A percentile compares a stretch with the other conserved stretches of the same genome.
phyloP scores from a whole-genome alignment of 2,113 vertebrate genomes.

The Prinia subflava region DNA sequence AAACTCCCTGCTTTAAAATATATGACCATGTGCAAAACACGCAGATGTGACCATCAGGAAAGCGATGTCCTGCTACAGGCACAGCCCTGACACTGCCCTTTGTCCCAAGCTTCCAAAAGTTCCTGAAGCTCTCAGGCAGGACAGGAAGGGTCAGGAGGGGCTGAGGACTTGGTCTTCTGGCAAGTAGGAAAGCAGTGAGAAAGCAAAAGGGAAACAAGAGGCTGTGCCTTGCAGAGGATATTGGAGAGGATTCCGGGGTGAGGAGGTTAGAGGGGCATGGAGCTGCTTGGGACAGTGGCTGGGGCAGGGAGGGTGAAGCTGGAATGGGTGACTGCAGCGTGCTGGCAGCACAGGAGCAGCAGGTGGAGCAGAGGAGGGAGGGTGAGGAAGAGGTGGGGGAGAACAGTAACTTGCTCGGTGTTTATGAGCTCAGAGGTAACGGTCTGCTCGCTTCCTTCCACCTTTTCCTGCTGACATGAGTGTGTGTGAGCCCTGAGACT shows the following conservation, averaged over 20 bases:
- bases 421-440: neutral
- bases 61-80: neutral
- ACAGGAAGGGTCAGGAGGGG: neutral
- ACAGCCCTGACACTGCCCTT: neutral
- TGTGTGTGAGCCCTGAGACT: neutral
- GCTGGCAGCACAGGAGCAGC: neutral
- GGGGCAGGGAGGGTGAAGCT: neutral
- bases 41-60: neutral
- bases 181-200: neutral
- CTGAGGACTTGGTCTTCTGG: neutral
- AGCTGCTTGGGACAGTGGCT: neutral
- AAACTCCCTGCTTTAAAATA: neutral
- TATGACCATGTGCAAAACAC: neutral
- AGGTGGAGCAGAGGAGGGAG: neutral
- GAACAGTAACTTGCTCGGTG: neutral
- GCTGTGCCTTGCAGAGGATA: neutral
- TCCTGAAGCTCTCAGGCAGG: neutral
- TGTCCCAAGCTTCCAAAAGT: neutral
- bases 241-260: neutral
- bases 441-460: neutral
- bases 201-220: neutral
- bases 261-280: neutral
- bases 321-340: neutral
- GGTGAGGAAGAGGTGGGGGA: neutral
- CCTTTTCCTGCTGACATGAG: neutral